phyloP scores from a whole-genome alignment of 2,888 invertebrate genomes.

The Drosophila heteroneura region DNA sequence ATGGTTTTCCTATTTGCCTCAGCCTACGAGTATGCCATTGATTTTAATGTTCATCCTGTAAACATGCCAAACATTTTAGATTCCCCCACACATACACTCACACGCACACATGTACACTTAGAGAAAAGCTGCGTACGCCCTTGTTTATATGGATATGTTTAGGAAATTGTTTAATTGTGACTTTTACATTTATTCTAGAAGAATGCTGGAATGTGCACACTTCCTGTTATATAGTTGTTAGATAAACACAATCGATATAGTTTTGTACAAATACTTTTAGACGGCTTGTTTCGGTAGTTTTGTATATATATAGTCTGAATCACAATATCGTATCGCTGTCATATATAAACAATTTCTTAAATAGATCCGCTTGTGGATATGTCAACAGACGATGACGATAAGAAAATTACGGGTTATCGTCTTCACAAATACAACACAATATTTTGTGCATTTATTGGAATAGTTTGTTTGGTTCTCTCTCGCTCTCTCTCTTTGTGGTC shows the following conservation, averaged over 20 bases:
- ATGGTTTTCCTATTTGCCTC: background rate
- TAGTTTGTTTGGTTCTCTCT: constrained; percentile 62
- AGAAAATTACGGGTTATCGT: constrained; percentile 41
- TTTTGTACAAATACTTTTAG: constrained; percentile 47
- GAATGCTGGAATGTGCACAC: constrained; percentile 4
- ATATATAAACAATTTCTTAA: constrained; percentile 43
- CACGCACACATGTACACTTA: background rate
- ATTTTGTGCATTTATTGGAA: constrained; percentile 80
- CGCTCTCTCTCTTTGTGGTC: constrained; percentile 16
- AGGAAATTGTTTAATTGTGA: constrained; percentile 53
- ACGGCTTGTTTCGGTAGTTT: constrained; percentile 35
- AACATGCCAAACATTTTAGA: background rate
- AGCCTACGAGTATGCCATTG: background rate
- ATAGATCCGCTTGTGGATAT: constrained; percentile 23
- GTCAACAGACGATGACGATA: constrained; percentile 18
- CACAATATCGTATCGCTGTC: constrained; percentile 44
- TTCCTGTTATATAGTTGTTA: constrained; percentile 27
- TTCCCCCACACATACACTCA: background rate
- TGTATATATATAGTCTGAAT: constrained; percentile 18
- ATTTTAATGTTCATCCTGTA: background rate
- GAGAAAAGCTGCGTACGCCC: background rate
- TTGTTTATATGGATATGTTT: constrained; percentile 21
- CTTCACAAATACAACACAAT: constrained; percentile 80
- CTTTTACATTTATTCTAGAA: constrained; percentile 23
- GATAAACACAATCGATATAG: constrained; percentile 36